A percentile compares a stretch with the other conserved stretches of the same genome.
These are phyloP conservation scores for Melopsittacus undulatus DNA, from an alignment of 2,797 vertebrate genomes.

Conservation along the genomic window DNA sequence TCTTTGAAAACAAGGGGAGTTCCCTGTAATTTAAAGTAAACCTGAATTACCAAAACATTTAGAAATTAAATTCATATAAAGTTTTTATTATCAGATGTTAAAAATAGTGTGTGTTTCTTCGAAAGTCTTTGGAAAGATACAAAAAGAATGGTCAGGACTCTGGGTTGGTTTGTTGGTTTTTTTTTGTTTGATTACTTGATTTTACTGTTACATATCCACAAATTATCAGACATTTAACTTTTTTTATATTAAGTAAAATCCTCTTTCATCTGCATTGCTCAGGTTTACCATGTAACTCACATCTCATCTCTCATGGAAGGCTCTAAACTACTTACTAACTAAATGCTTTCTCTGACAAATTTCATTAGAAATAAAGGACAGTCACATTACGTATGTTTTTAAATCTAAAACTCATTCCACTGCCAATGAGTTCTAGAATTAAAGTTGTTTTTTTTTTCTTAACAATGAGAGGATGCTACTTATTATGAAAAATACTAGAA, in stretches of 20 bases:
- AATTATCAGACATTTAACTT: neutral
- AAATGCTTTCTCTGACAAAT: neutral
- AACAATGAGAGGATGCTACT: neutral
- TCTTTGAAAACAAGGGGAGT: neutral
- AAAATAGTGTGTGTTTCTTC: neutral
- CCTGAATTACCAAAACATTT: neutral
- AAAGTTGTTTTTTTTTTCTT: neutral
- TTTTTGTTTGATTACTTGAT: neutral
- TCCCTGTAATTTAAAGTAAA: neutral
- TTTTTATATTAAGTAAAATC: neutral
- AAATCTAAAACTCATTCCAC: neutral
- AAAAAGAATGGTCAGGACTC: neutral
- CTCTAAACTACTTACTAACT: neutral
- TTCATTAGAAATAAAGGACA: neutral
- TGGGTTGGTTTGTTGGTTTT: rapidly evolving
- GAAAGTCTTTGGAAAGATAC: neutral
- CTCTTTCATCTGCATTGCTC: neutral
- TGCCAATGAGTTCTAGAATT: neutral
- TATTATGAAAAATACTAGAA: neutral
- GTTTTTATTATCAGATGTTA: neutral
- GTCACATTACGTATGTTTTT: neutral
- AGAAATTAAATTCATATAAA: neutral
- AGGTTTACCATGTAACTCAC: neutral
- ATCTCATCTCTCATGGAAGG: neutral
- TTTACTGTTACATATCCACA: neutral